A percentile compares a stretch with the other conserved stretches of the same genome.
Evolutionary conservation across 2,113 vertebrate genomes (phyloP).

Genomic region (Daboia siamensis): DNA sequence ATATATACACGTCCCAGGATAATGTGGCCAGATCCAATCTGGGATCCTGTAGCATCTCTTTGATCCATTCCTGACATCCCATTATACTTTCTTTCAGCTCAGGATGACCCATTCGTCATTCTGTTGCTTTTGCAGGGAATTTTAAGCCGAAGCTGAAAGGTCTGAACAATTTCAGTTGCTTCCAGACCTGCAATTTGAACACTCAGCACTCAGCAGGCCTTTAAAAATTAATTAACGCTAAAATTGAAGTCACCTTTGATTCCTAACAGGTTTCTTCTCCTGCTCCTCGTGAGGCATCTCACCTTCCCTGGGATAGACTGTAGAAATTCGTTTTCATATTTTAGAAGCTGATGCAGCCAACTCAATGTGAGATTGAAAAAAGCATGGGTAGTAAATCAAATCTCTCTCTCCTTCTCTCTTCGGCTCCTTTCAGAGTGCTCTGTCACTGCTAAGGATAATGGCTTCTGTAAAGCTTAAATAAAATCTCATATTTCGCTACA

Average conservation of each 20-base stretch:
- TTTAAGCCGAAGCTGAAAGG: conserved; percentile 15
- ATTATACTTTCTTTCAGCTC: neutral
- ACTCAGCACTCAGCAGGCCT: neutral
- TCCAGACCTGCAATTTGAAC: conserved; percentile 4
- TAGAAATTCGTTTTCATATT: conserved; percentile 26
- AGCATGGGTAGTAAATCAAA: conserved; percentile 2
- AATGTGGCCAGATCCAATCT: neutral
- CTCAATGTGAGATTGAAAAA: conserved; percentile 10
- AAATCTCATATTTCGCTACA: conserved; percentile 2
- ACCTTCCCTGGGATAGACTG: neutral
- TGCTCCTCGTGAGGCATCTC: neutral
- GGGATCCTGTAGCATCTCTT: neutral
- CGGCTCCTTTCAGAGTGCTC: conserved; percentile 12
- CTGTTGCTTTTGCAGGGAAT: conserved; percentile 20
- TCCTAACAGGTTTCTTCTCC: neutral
- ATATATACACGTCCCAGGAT: neutral
- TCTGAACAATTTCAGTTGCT: neutral
- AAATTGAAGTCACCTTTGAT: conserved; percentile 16
- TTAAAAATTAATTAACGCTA: neutral
- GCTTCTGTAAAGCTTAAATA: conserved; percentile 22
- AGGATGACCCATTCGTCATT: conserved; percentile 34
- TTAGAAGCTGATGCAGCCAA: neutral
- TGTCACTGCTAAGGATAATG: conserved; percentile 15
- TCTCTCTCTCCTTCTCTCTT: neutral
- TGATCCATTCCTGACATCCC: neutral